Conservation (phyloP, 2,888 invertebrate species). For the Platycnemis pennipes region DNA sequence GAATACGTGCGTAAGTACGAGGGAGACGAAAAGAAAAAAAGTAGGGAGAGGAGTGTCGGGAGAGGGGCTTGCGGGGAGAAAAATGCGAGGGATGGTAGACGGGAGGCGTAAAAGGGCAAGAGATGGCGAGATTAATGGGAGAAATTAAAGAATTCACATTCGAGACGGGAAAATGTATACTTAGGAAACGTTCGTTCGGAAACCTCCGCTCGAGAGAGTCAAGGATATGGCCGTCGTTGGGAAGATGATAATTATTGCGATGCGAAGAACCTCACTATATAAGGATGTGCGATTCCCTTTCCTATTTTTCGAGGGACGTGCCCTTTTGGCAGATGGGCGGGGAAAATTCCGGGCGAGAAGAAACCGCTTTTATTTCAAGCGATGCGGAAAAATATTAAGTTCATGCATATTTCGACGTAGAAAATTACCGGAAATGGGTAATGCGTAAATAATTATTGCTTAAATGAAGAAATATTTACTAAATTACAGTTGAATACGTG, state of each 20-base stretch:
- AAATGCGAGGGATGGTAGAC: neutral
- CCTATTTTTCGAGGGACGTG: neutral
- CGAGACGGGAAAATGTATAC: neutral
- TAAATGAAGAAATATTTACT: too few relatives aligned
- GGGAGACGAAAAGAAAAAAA: neutral
- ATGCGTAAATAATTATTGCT: too few relatives aligned
- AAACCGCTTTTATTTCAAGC: too few relatives aligned
- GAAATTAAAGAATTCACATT: neutral
- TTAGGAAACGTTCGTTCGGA: neutral
- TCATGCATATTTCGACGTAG: too few relatives aligned
- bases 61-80: neutral
- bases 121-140: neutral
- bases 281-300: neutral
- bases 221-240: neutral
- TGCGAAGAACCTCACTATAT: neutral
- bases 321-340: neutral
- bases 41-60: neutral
- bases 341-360: too few relatives aligned
- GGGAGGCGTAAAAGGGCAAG: slow-evolving; percentile 1
- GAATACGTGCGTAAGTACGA: slow-evolving; percentile 30
- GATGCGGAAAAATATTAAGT: too few relatives aligned
- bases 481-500: too few relatives aligned
- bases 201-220: neutral
- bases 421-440: too few relatives aligned
- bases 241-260: neutral